A percentile compares a stretch with the other conserved stretches of the same genome.
Conservation (phyloP, 1,140 invertebrate species). For the Solen grandis region DNA sequence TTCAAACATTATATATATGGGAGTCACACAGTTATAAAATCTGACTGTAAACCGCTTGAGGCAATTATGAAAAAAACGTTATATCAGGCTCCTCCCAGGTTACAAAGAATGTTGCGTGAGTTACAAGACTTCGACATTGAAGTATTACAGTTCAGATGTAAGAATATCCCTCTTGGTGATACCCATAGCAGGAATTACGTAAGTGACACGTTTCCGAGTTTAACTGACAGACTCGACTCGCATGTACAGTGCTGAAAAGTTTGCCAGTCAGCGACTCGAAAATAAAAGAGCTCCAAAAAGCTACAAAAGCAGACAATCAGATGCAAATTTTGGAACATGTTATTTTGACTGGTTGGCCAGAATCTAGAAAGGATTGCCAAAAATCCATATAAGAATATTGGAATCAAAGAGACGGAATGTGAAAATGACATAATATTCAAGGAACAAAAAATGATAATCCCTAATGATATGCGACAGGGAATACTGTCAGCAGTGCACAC, state of each 20-base stretch:
- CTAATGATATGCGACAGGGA: neutral
- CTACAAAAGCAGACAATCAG: too few relatives aligned
- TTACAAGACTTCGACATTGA: conserved; percentile 22
- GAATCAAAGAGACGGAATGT: neutral
- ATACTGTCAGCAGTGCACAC: neutral
- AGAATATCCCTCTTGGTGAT: conserved; percentile 27
- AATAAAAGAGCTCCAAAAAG: too few relatives aligned
- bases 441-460: neutral
- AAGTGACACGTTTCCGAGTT: conserved; percentile 18
- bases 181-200: conserved; percentile 7
- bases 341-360: too few relatives aligned
- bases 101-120: conserved; percentile 3
- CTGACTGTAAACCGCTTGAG: neutral
- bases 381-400: neutral
- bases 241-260: too few relatives aligned
- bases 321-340: too few relatives aligned
- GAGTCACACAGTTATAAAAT: conserved; percentile 1
- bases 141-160: conserved; percentile 3
- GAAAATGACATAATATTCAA: neutral
- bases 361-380: too few relatives aligned
- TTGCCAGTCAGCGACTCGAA: too few relatives aligned
- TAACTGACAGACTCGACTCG: too few relatives aligned
- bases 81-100: neutral
- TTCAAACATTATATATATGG: conserved; percentile 11
- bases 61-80: conserved; percentile 27